A percentile compares a stretch with the other conserved stretches of the same genome.
phyloP scores from a whole-genome alignment of 2,113 vertebrate genomes.

The Ailuropoda melanoleuca region DNA sequence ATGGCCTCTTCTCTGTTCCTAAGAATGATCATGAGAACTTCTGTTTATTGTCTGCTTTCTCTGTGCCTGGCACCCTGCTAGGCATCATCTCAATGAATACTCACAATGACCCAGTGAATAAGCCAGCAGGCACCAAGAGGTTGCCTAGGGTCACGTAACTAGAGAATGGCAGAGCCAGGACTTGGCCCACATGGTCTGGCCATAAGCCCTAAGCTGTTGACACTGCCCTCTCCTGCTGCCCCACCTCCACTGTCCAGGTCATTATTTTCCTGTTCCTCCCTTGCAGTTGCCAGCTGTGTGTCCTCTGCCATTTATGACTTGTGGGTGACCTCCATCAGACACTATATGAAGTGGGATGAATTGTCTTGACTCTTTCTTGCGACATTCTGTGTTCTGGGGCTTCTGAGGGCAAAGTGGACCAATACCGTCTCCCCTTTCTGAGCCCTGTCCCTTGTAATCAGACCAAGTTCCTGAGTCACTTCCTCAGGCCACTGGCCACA shows the following conservation, averaged over 20 bases:
- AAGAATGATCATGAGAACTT: not conserved
- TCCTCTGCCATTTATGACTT: not conserved
- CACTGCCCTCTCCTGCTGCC: not conserved
- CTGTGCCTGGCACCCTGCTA: not conserved
- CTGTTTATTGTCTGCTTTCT: not conserved
- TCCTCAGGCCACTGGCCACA: not conserved
- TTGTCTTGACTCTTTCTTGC: not conserved
- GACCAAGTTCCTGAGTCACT: not conserved
- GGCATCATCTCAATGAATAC: not conserved
- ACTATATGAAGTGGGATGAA: not conserved
- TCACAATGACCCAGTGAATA: not conserved
- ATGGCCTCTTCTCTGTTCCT: not conserved
- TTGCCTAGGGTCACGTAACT: conserved; percentile 1
- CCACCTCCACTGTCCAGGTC: not conserved
- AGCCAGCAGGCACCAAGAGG: not conserved
- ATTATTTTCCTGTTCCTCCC: not conserved
- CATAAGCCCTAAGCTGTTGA: not conserved
- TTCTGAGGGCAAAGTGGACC: not conserved
- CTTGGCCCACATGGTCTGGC: conserved; percentile 5
- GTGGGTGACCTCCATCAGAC: not conserved
- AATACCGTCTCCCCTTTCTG: not conserved
- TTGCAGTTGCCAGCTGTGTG: not conserved
- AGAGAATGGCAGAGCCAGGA: conserved; percentile 1
- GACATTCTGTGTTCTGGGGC: not conserved
- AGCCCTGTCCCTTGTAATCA: not conserved